Evolutionary conservation across 1,140 invertebrate genomes (phyloP).

Genomic region (Pseudomyrmex sp.): DNA sequence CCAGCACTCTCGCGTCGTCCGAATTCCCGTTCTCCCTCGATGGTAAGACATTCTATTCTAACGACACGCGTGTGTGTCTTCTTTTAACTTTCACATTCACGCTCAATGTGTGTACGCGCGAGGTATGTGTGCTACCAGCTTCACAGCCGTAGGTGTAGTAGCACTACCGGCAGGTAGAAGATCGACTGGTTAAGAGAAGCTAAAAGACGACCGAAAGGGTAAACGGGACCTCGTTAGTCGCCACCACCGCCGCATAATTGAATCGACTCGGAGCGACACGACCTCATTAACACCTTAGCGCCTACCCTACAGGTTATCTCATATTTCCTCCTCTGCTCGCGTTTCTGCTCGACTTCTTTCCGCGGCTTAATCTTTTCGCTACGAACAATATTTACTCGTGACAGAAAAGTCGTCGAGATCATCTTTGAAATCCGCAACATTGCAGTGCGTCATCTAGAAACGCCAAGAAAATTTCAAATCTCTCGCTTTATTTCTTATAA

Average conservation of each 20-base stretch:
- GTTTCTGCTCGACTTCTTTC: not conserved
- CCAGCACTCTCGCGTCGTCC: slow-evolving; percentile 90
- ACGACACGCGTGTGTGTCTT: not conserved
- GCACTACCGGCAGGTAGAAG: slow-evolving; percentile 75
- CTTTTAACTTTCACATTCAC: slow-evolving; percentile 2
- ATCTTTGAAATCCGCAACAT: no score
- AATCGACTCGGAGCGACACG: slow-evolving; percentile 84
- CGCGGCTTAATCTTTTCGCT: not conserved
- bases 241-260: slow-evolving; percentile 84
- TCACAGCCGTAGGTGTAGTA: slow-evolving; percentile 65
- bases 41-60: slow-evolving; percentile 85
- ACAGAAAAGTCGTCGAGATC: no score
- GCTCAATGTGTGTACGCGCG: slow-evolving; percentile 29
- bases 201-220: slow-evolving; percentile 79
- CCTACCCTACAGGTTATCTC: slow-evolving; percentile 84
- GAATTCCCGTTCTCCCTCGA: slow-evolving; percentile 93
- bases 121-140: slow-evolving; percentile 58
- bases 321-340: slow-evolving; percentile 76
- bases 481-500: not conserved
- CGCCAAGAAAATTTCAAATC: not conserved
- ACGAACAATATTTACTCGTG: not conserved
- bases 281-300: slow-evolving; percentile 85
- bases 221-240: slow-evolving; percentile 83
- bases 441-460: not conserved
- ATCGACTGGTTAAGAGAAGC: slow-evolving; percentile 77